Evolutionary conservation across 2,888 invertebrate species (phyloP).

Genomic region (Catocala fraxini): DNA sequence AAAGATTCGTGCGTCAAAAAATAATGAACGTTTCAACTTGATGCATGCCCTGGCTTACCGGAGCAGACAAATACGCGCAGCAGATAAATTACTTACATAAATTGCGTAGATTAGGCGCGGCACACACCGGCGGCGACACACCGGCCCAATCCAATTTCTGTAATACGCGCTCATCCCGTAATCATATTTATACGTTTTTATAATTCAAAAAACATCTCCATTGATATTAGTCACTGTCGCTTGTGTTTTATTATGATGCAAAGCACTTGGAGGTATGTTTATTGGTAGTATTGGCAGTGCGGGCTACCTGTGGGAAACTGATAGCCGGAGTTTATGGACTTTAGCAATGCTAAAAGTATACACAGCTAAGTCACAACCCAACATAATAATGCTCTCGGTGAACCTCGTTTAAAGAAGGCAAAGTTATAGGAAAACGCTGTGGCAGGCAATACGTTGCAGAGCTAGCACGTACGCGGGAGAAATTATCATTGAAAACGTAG

Average conservation of each 20-base stretch:
- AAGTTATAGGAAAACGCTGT: too few relatives aligned
- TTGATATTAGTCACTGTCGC: neutral
- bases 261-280: too few relatives aligned
- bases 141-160: slow-evolving; percentile 11
- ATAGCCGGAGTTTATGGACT: too few relatives aligned
- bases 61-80: neutral
- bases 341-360: too few relatives aligned
- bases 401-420: too few relatives aligned
- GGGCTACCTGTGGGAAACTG: too few relatives aligned
- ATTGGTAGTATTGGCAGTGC: too few relatives aligned
- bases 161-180: slow-evolving; percentile 16
- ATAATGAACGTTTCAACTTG: neutral
- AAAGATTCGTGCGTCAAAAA: neutral
- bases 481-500: too few relatives aligned
- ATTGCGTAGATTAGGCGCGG: slow-evolving; percentile 36
- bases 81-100: slow-evolving; percentile 31
- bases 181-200: slow-evolving; percentile 14
- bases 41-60: neutral
- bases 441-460: too few relatives aligned
- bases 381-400: too few relatives aligned
- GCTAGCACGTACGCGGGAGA: too few relatives aligned
- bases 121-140: neutral
- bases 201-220: neutral
- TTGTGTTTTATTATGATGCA: neutral
- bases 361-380: too few relatives aligned